Evolutionary conservation across 2,113 vertebrate species (phyloP).

Genomic region (Conger conger): DNA sequence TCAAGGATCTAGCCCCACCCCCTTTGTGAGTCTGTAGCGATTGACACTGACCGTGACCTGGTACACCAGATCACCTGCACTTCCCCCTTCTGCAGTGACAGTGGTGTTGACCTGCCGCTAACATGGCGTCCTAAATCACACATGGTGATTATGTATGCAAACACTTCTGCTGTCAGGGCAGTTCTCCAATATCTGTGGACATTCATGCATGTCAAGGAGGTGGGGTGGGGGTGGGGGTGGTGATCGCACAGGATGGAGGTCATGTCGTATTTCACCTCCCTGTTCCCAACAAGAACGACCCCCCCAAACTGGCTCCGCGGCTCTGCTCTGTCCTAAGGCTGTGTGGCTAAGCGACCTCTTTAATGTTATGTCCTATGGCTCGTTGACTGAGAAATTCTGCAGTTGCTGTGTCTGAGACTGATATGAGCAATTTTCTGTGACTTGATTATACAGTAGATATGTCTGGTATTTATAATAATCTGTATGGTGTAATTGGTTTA

Average conservation of each 20-base stretch:
- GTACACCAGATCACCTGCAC: neutral
- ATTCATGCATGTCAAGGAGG: neutral
- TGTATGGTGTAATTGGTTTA: neutral
- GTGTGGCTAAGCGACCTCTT: neutral
- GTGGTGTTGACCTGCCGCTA: constrained; percentile 31
- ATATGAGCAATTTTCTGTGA: neutral
- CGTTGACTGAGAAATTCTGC: neutral
- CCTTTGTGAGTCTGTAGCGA: neutral
- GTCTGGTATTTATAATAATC: neutral
- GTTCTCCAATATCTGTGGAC: constrained; percentile 15
- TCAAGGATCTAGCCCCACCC: constrained; percentile 40
- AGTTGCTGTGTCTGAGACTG: neutral
- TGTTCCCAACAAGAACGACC: neutral
- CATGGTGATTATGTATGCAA: constrained; percentile 20
- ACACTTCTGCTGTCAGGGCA: constrained; percentile 4
- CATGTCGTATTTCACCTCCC: constrained; percentile 1
- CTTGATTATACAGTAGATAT: neutral
- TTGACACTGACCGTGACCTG: neutral
- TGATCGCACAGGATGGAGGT: neutral
- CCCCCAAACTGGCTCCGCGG: neutral
- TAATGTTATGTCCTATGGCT: neutral
- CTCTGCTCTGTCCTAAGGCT: neutral
- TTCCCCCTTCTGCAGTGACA: constrained; percentile 2
- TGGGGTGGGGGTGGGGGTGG: neutral
- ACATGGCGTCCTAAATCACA: constrained; percentile 31